Conservation (phyloP, 1,140 invertebrate genomes). For the Drosophila repletoides region DNA sequence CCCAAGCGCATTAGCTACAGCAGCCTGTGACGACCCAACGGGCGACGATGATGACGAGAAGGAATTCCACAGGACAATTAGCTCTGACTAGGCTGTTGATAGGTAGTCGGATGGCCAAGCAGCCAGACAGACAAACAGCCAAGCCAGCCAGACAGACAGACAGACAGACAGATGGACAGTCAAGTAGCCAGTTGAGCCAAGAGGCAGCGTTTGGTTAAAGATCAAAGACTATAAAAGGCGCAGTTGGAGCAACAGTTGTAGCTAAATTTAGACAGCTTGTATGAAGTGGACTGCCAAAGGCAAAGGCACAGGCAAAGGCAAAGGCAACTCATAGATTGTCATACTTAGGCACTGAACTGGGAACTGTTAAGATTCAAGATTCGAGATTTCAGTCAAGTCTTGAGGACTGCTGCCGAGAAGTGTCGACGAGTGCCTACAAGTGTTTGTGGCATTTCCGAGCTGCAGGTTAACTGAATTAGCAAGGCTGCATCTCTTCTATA, state of each 20-base stretch:
- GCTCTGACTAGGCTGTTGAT: conserved; percentile 52
- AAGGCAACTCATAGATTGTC: conserved; percentile 63
- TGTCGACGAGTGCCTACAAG: conserved; percentile 51
- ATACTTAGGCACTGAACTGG: conserved; percentile 49
- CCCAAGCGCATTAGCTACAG: conserved; percentile 33
- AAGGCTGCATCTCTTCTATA: conserved; percentile 53
- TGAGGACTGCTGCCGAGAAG: conserved; percentile 29
- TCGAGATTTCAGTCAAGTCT: conserved; percentile 38
- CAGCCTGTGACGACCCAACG: conserved; percentile 17
- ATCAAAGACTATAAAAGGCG: conserved; percentile 77
- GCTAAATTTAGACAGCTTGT: conserved; percentile 68
- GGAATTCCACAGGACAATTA: conserved; percentile 80
- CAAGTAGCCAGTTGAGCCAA: conserved; percentile 10
- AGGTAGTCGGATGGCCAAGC: conserved; percentile 7
- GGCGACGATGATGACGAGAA: conserved; percentile 58
- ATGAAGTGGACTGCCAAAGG: conserved; percentile 20
- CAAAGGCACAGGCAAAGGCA: conserved; percentile 34
- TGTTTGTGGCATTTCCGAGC: conserved; percentile 77
- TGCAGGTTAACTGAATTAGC: conserved; percentile 72
- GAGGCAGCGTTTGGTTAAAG: conserved; percentile 50
- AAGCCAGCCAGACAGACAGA: neutral
- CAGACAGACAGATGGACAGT: neutral
- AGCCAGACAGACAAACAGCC: neutral
- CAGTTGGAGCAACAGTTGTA: conserved; percentile 54
- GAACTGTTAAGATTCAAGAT: no score